Evolutionary conservation across 2,797 vertebrate species (phyloP).

Genomic region (Poecilia picta): DNA sequence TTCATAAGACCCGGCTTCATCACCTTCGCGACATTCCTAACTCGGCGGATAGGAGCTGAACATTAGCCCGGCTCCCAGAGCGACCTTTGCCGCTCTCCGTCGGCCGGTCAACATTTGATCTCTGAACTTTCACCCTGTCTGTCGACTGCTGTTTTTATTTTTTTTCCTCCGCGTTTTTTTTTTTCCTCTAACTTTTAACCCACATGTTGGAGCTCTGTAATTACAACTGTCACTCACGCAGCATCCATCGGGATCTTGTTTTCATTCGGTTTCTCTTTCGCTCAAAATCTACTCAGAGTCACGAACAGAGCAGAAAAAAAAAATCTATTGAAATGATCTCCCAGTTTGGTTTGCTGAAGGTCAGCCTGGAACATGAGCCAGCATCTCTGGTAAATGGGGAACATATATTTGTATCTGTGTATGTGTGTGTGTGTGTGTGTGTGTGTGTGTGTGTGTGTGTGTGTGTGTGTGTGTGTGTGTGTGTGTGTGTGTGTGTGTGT

Average conservation of each 20-base stretch:
- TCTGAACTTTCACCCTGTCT: conserved; percentile 66
- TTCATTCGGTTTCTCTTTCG: conserved; percentile 32
- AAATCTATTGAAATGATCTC: conserved; percentile 59
- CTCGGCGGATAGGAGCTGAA: conserved; percentile 33
- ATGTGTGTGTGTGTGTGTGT: conserved; percentile 8
- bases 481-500: conserved; percentile 10
- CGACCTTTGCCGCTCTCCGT: conserved; percentile 59
- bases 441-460: conserved; percentile 18
- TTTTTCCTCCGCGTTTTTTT: conserved; percentile 29
- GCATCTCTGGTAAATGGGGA: conserved; percentile 63
- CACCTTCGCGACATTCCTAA: conserved; percentile 26
- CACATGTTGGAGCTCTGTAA: conserved; percentile 57
- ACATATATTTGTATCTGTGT: conserved; percentile 25
- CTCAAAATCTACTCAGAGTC: conserved; percentile 51
- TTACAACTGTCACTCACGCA: conserved; percentile 71
- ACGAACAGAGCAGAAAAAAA: conserved; percentile 48
- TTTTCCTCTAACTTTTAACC: conserved; percentile 29
- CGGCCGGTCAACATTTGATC: conserved; percentile 64
- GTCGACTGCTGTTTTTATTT: conserved; percentile 58
- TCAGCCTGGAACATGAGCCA: conserved; percentile 60
- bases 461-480: conserved; percentile 21
- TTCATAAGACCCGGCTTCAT: conserved; percentile 37
- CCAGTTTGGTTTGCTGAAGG: conserved; percentile 64
- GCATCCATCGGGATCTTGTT: conserved; percentile 48
- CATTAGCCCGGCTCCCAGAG: conserved; percentile 45